These are phyloP conservation scores for Conus canariensis DNA, from an alignment of 2,888 invertebrate genomes.

Conservation along the genomic window DNA sequence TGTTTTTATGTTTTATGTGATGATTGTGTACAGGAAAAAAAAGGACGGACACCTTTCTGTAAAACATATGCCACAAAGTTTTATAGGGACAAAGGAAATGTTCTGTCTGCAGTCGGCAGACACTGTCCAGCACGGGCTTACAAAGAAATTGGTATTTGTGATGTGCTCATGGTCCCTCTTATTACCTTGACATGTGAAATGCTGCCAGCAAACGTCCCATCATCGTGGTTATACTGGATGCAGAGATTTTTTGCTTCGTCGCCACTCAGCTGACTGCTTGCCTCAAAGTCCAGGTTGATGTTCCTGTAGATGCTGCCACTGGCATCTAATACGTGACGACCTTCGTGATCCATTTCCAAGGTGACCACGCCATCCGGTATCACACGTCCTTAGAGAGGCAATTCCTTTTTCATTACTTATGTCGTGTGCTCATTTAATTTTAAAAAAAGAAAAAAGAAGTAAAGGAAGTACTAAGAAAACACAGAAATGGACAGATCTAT, in stretches of 20 bases:
- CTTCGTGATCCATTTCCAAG: conserved; percentile 13
- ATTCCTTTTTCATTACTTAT: not conserved
- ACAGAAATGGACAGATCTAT: not conserved
- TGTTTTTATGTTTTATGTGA: no score
- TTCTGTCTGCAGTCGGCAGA: no score
- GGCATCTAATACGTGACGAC: not conserved
- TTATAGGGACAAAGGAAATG: no score
- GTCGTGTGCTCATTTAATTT: not conserved
- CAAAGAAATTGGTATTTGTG: no score
- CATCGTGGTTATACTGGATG: not conserved
- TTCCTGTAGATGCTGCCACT: conserved; percentile 18
- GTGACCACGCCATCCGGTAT: conserved; percentile 27
- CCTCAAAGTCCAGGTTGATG: conserved; percentile 9
- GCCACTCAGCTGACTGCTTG: not conserved
- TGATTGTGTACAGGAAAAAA: no score
- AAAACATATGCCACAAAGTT: no score
- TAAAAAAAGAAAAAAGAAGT: not conserved
- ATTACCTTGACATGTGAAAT: not conserved
- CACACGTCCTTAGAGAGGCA: not conserved
- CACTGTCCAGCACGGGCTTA: no score
- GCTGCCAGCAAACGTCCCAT: not conserved
- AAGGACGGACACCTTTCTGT: no score
- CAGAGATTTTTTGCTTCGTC: not conserved
- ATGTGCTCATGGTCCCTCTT: no score
- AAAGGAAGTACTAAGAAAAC: no score